Percentiles rank a stretch among this genome's conserved stretches.
Conservation (phyloP, 2,113 vertebrate species). For the Puffinus mauretanicus region DNA sequence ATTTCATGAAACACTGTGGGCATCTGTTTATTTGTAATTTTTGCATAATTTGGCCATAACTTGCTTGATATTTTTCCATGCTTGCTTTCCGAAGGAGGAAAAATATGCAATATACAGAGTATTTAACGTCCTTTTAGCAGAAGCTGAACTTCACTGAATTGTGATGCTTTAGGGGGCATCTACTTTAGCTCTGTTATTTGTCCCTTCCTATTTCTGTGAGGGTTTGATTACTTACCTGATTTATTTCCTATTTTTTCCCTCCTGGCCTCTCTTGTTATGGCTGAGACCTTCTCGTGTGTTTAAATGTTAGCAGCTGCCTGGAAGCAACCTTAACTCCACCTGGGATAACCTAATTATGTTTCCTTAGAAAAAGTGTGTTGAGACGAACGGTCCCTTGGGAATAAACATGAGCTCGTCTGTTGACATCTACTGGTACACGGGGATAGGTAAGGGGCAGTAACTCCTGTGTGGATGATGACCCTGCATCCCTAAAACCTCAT, state of each 20-base stretch:
- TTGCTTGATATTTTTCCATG: slow-evolving; percentile 22
- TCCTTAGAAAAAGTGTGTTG: not conserved
- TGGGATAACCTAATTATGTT: not conserved
- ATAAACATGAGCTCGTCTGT: not conserved
- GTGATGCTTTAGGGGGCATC: not conserved
- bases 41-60: slow-evolving; percentile 47
- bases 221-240: not conserved
- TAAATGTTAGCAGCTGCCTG: not conserved
- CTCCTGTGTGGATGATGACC: not conserved
- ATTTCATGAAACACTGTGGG: slow-evolving; percentile 41
- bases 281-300: not conserved
- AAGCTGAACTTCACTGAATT: slow-evolving; percentile 1
- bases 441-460: not conserved
- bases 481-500: not conserved
- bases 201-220: not conserved
- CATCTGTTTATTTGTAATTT: slow-evolving; percentile 67
- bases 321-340: not conserved
- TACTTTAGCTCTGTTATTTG: not conserved
- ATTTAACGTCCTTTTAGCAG: not conserved
- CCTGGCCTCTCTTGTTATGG: not conserved
- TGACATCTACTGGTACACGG: not conserved
- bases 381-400: not conserved
- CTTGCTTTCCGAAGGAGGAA: not conserved
- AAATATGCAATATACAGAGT: not conserved
- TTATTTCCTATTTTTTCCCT: not conserved